phyloP scores from a whole-genome alignment of 2,797 vertebrate species.

The Gobionotothen gibberifrons region DNA sequence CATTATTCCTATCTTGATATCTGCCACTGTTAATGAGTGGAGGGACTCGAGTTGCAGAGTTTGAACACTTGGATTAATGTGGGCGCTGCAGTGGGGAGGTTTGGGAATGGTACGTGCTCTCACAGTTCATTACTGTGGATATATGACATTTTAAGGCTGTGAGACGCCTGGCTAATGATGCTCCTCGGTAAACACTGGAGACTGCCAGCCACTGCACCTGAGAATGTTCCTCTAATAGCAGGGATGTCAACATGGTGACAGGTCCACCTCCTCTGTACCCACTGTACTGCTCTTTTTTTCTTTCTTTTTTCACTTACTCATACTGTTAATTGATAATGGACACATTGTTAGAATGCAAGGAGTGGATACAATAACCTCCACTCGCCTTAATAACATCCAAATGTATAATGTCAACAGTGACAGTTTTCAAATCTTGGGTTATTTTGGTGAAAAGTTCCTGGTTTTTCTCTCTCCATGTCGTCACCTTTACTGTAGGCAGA shows the following conservation, averaged over 20 bases:
- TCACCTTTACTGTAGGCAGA: neutral
- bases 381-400: neutral
- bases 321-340: constrained; percentile 59
- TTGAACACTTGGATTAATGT: constrained; percentile 85
- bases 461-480: neutral
- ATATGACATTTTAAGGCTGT: constrained; percentile 85
- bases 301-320: neutral
- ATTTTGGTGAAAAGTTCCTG: neutral
- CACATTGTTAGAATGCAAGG: neutral
- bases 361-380: neutral
- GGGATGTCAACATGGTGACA: constrained; percentile 70
- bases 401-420: neutral
- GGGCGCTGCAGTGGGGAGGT: constrained; percentile 72
- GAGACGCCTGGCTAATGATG: constrained; percentile 82
- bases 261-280: constrained; percentile 59
- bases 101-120: constrained; percentile 78
- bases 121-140: constrained; percentile 85
- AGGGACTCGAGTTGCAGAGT: constrained; percentile 79
- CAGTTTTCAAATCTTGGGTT: neutral
- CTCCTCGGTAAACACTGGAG: constrained; percentile 82
- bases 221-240: constrained; percentile 71
- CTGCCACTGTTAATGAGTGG: constrained; percentile 87
- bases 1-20: constrained; percentile 88
- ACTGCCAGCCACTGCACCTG: constrained; percentile 75
- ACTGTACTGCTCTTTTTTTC: constrained; percentile 22